Percentiles rank a stretch among this genome's conserved stretches.
phyloP scores from a whole-genome alignment of 1,140 invertebrate genomes.

The Marisa cornuarietis region DNA sequence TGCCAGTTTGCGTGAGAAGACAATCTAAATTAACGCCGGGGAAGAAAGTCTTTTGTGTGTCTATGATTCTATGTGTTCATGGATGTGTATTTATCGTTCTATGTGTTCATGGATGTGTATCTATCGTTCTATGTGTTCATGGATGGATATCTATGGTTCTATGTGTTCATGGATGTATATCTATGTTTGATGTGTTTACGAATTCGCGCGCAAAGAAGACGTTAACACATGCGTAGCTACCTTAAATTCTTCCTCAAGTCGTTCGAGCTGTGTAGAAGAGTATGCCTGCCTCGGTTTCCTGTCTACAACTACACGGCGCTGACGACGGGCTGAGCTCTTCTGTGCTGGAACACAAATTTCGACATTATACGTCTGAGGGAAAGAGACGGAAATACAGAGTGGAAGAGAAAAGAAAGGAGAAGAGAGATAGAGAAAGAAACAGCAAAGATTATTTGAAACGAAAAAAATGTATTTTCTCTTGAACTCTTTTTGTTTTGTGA shows the following conservation, averaged over 20 bases:
- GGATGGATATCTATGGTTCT: too few relatives aligned
- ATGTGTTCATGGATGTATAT: too few relatives aligned
- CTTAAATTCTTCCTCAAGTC: slow-evolving; percentile 92
- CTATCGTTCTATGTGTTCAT: too few relatives aligned
- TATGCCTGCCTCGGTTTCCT: slow-evolving; percentile 95
- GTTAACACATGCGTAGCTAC: slow-evolving; percentile 63
- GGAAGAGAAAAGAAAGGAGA: slow-evolving; percentile 12
- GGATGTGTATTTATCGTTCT: too few relatives aligned
- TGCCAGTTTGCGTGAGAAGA: neutral
- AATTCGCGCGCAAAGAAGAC: too few relatives aligned
- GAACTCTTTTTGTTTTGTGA: too few relatives aligned
- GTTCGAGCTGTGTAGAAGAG: slow-evolving; percentile 90
- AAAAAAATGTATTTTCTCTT: neutral
- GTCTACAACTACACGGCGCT: slow-evolving; percentile 85
- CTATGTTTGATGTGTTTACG: too few relatives aligned
- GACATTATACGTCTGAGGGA: neutral
- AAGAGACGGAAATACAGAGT: neutral
- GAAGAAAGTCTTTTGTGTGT: neutral
- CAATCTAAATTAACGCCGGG: neutral
- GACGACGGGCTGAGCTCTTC: slow-evolving; percentile 79
- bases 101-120: too few relatives aligned
- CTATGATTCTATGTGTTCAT: too few relatives aligned
- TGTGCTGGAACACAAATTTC: slow-evolving; percentile 72
- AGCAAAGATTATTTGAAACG: neutral
- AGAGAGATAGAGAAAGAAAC: slow-evolving; percentile 12